phyloP scores from a whole-genome alignment of 2,888 invertebrate genomes.

The Lasiommata megera region DNA sequence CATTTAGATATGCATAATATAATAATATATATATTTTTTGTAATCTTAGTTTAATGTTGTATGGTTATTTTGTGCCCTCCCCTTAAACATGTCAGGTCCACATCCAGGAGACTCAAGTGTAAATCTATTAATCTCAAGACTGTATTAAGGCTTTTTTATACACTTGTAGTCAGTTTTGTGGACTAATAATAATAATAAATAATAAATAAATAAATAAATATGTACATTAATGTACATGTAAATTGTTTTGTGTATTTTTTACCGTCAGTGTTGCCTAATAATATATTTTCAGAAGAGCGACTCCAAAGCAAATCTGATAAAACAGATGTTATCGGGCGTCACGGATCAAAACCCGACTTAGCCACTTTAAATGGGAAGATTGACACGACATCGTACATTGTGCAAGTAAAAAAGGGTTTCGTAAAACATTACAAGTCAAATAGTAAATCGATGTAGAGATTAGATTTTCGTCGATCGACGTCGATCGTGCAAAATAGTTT shows the following conservation, averaged over 20 bases:
- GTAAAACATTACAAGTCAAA: conserved; percentile 16
- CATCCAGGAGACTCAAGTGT: too few relatives aligned
- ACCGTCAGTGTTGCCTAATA: conserved; percentile 13
- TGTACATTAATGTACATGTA: too few relatives aligned
- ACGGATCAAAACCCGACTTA: conserved; percentile 24
- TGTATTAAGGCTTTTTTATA: too few relatives aligned
- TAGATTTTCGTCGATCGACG: conserved; percentile 9
- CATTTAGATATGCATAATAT: too few relatives aligned
- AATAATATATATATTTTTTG: too few relatives aligned
- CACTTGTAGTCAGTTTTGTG: too few relatives aligned
- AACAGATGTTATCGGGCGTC: conserved; percentile 26
- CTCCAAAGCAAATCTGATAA: conserved; percentile 26
- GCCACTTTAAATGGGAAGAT: conserved; percentile 29
- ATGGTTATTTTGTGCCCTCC: too few relatives aligned
- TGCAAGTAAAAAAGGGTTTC: conserved; percentile 25
- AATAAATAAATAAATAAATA: too few relatives aligned
- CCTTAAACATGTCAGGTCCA: too few relatives aligned
- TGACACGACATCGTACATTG: conserved; percentile 28
- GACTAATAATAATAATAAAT: too few relatives aligned
- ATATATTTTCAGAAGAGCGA: conserved; percentile 26
- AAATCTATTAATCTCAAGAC: too few relatives aligned
- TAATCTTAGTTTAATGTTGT: too few relatives aligned
- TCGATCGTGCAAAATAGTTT: conserved; percentile 3
- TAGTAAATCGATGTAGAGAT: conserved; percentile 6
- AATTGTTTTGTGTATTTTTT: neutral